phyloP scores from a whole-genome alignment of 2,113 vertebrate genomes.

The Coptodon bakossiorum region DNA sequence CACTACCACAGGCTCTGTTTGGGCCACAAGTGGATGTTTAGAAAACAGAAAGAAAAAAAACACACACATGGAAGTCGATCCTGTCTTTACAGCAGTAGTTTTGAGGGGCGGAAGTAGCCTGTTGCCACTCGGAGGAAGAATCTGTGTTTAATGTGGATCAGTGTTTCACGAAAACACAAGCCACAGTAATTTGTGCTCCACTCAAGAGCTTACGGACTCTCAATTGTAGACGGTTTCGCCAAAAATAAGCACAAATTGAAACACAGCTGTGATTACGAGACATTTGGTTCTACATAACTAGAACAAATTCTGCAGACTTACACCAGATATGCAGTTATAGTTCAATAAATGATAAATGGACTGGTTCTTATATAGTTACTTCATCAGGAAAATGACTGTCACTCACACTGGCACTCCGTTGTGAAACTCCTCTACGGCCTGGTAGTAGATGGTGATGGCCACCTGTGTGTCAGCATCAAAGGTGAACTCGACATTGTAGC shows the following conservation, averaged over 20 bases:
- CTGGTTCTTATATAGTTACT: neutral
- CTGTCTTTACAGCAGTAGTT: neutral
- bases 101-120: neutral
- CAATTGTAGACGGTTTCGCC: neutral
- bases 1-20: neutral
- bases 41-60: neutral
- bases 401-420: conserved; percentile 88
- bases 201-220: neutral
- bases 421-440: conserved; percentile 93
- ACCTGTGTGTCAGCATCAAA: conserved; percentile 91
- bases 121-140: neutral
- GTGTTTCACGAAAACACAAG: neutral
- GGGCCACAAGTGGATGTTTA: neutral
- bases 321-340: neutral
- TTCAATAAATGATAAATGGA: neutral
- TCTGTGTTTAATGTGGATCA: neutral
- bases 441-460: conserved; percentile 97
- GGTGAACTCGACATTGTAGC: conserved; percentile 96
- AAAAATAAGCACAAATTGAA: neutral
- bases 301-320: neutral
- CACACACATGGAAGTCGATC: neutral
- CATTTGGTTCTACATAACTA: neutral
- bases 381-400: neutral
- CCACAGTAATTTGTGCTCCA: neutral
- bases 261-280: neutral